phyloP scores from a whole-genome alignment of 2,888 invertebrate genomes.

The Griposia aprilina region DNA sequence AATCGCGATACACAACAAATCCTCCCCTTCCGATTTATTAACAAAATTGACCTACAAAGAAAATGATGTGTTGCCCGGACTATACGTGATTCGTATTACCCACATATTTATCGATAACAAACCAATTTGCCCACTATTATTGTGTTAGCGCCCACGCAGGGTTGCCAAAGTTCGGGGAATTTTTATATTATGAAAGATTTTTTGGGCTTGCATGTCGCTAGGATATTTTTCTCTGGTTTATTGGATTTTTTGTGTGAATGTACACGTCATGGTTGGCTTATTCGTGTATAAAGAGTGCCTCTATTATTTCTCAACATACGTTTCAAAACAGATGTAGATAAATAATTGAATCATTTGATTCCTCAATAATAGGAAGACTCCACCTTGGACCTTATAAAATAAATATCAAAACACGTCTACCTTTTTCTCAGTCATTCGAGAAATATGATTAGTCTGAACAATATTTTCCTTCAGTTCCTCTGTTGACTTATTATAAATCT shows the following conservation, averaged over 20 bases:
- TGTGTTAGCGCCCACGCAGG: constrained; percentile 66
- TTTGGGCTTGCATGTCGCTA: neutral
- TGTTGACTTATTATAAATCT: neutral
- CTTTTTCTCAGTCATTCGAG: too few species aligned
- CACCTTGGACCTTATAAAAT: neutral
- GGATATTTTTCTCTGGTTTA: constrained; percentile 3
- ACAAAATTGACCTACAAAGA: constrained; percentile 70
- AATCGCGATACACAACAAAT: constrained; percentile 59
- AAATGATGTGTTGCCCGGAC: constrained; percentile 63
- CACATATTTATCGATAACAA: constrained; percentile 78
- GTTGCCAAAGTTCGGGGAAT: constrained; percentile 34
- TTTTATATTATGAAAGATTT: constrained; percentile 25
- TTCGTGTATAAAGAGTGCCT: neutral
- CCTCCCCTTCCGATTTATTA: constrained; percentile 60
- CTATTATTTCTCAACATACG: neutral
- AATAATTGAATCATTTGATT: neutral
- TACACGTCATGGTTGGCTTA: neutral
- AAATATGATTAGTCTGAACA: neutral
- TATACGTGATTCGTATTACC: constrained; percentile 76
- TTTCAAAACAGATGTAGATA: neutral
- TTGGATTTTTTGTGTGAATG: neutral
- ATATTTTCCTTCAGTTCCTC: neutral
- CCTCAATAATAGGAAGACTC: neutral
- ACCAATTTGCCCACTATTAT: constrained; percentile 77
- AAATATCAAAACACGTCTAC: neutral